phyloP scores from a whole-genome alignment of 2,888 invertebrate genomes.

The Apocheima hispidaria region DNA sequence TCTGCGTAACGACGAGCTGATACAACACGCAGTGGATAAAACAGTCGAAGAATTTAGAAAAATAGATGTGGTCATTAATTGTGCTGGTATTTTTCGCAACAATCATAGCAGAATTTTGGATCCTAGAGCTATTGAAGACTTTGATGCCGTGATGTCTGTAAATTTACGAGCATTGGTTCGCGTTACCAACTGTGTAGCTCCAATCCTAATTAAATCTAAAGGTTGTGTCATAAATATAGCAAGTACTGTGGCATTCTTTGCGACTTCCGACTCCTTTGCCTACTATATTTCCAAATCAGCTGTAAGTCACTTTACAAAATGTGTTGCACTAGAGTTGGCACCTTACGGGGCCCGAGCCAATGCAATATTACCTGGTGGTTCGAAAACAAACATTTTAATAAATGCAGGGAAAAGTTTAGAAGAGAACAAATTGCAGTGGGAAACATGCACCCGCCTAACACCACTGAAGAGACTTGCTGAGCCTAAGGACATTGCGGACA shows the following conservation, averaged over 20 bases:
- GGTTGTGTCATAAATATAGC: constrained; percentile 60
- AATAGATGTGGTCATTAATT: constrained; percentile 59
- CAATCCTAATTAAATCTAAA: constrained; percentile 51
- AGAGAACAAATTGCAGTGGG: background rate
- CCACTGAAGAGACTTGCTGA: constrained; percentile 5
- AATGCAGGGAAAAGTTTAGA: background rate
- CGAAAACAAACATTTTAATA: constrained; percentile 61
- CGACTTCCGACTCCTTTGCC: constrained; percentile 34
- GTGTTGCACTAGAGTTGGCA: constrained; percentile 89
- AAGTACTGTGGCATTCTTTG: constrained; percentile 42
- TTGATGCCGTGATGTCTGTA: constrained; percentile 51
- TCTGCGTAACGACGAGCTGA: constrained; percentile 52
- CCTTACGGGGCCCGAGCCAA: constrained; percentile 88
- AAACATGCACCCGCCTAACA: background rate
- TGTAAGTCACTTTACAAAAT: constrained; percentile 91
- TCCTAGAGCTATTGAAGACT: constrained; percentile 49
- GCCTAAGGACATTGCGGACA: constrained; percentile 8
- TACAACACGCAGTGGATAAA: constrained; percentile 48
- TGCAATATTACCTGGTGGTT: constrained; percentile 90
- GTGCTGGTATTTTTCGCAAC: constrained; percentile 49
- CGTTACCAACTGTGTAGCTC: constrained; percentile 49
- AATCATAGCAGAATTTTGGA: constrained; percentile 44
- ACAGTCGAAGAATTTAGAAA: constrained; percentile 52
- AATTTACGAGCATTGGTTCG: constrained; percentile 58
- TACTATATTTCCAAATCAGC: constrained; percentile 91